phyloP scores from a whole-genome alignment of 1,140 invertebrate genomes.

The Eupristina koningsbergeri region DNA sequence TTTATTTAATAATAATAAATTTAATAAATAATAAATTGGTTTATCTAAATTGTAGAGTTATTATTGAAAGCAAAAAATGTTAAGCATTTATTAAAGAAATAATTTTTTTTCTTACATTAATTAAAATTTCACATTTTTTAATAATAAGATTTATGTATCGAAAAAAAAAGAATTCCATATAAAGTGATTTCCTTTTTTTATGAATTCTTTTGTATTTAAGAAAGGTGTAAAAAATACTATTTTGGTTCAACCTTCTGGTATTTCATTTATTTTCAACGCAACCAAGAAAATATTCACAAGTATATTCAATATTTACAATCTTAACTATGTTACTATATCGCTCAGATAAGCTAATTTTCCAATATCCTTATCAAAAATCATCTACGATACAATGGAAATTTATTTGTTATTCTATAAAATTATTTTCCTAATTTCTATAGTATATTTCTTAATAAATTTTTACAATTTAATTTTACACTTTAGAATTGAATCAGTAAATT shows the following conservation, averaged over 20 bases:
- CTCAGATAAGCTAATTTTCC: background rate
- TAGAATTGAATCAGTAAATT: too few species aligned
- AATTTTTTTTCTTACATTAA: too few species aligned
- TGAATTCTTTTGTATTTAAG: constrained; percentile 1
- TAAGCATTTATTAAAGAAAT: too few species aligned
- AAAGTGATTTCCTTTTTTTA: background rate
- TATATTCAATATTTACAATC: background rate
- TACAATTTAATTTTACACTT: too few species aligned
- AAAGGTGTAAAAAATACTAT: background rate
- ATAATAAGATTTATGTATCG: background rate
- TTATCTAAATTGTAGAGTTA: too few species aligned
- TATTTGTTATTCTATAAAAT: background rate
- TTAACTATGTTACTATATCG: background rate
- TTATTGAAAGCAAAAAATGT: too few species aligned
- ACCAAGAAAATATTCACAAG: constrained; percentile 13
- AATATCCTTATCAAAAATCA: background rate
- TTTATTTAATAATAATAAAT: too few species aligned
- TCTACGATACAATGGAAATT: background rate
- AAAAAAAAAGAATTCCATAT: background rate
- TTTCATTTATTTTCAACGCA: constrained; percentile 1
- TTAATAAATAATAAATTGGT: too few species aligned
- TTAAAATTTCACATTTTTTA: background rate
- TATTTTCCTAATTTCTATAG: background rate
- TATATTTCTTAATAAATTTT: too few species aligned
- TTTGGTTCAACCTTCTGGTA: background rate